These are phyloP conservation scores for Phylloscopus whistleri DNA, from an alignment of 2,113 vertebrate genomes.

Conservation along the genomic window DNA sequence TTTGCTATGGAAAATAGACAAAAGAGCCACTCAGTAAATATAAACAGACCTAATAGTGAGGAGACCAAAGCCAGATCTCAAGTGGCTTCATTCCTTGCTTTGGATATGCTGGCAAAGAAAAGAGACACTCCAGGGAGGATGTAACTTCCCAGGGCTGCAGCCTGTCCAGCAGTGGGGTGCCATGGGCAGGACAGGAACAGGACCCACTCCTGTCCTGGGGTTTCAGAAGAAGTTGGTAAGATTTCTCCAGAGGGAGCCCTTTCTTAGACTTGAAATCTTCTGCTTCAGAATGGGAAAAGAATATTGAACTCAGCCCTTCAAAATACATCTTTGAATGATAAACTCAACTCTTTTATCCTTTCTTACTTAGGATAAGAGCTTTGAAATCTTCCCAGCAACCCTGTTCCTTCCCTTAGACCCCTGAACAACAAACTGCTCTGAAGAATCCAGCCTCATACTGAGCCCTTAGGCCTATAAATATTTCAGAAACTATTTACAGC, in stretches of 20 bases:
- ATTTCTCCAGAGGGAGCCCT: conserved; percentile 35
- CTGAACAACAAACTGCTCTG: neutral
- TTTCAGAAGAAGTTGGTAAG: neutral
- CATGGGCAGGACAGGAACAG: neutral
- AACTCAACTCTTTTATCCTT: neutral
- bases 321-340: neutral
- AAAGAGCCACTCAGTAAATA: neutral
- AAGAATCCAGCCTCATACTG: neutral
- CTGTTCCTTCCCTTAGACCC: neutral
- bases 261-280: neutral
- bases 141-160: neutral
- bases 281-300: neutral
- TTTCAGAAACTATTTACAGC: neutral
- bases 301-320: neutral
- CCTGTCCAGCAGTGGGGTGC: neutral
- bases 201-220: fast-evolving
- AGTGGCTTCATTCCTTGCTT: neutral
- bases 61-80: neutral
- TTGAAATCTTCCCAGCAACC: neutral
- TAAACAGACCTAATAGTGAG: neutral
- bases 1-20: neutral
- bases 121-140: neutral
- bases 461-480: neutral
- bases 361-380: neutral
- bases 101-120: neutral